Percentiles rank a stretch among this genome's conserved stretches.
Evolutionary conservation across 2,797 vertebrate species (phyloP).

Genomic region (Melanitta fusca): DNA sequence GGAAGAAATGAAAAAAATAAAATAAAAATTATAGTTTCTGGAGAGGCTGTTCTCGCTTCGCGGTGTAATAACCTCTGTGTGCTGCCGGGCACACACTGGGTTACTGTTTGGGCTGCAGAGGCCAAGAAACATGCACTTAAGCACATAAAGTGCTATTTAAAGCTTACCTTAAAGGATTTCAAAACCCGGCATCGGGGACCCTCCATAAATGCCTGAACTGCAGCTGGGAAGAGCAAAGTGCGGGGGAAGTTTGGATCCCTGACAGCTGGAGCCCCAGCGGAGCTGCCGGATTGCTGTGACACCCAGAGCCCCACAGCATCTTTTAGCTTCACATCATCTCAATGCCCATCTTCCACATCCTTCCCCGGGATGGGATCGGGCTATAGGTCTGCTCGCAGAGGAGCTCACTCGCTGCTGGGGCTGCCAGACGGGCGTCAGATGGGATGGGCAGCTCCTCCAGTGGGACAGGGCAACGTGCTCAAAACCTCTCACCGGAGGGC

Average conservation of each 20-base stretch:
- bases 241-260: background rate
- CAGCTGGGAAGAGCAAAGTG: background rate
- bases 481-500: fast-evolving
- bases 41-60: background rate
- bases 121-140: background rate
- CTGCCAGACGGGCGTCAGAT: background rate
- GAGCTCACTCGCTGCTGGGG: background rate
- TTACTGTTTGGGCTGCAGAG: background rate
- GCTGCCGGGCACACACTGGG: background rate
- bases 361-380: background rate
- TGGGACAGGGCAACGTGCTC: background rate
- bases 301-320: background rate
- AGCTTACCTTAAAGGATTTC: background rate
- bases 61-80: background rate
- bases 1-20: background rate
- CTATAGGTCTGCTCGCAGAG: background rate
- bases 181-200: background rate
- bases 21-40: background rate
- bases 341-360: background rate
- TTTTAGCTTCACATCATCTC: background rate
- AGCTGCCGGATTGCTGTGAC: background rate
- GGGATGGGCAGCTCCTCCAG: background rate
- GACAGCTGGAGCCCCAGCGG: background rate
- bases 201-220: background rate
- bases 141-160: background rate